A percentile compares a stretch with the other conserved stretches of the same genome.
Conservation (phyloP, 2,888 invertebrate species). For the Cryptophagus acutangulus region DNA sequence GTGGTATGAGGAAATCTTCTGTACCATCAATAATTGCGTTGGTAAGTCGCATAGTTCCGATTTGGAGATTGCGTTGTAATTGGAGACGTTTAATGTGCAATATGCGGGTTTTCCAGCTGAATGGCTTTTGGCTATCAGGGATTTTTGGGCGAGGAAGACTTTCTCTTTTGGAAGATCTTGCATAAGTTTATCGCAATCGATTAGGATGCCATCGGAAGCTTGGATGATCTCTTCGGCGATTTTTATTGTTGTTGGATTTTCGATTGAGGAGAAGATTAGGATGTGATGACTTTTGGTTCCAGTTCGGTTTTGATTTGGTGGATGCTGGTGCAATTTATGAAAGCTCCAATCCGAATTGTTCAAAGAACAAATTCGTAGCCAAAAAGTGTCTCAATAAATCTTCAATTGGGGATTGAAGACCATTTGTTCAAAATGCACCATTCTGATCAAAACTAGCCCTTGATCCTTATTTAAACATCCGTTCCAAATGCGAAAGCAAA, state of each 20-base stretch:
- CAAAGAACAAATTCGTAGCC: too few relatives aligned
- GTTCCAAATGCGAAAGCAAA: too few relatives aligned
- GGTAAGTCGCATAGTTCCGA: slow-evolving; percentile 84
- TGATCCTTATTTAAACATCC: too few relatives aligned
- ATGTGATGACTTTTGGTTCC: slow-evolving; percentile 51
- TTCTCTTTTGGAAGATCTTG: slow-evolving; percentile 84
- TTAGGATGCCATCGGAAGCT: slow-evolving; percentile 80
- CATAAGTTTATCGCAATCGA: slow-evolving; percentile 79
- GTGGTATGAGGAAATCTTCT: slow-evolving; percentile 83
- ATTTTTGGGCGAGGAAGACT: slow-evolving; percentile 82
- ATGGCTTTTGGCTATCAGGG: slow-evolving; percentile 80
- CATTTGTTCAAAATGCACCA: too few relatives aligned
- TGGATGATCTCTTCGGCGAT: slow-evolving; percentile 73
- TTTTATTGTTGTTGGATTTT: slow-evolving; percentile 71
- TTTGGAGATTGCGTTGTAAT: slow-evolving; percentile 54
- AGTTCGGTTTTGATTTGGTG: slow-evolving; percentile 56
- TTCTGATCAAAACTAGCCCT: too few relatives aligned
- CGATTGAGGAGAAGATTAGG: slow-evolving; percentile 71
- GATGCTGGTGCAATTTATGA: slow-evolving; percentile 62
- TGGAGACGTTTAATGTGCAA: slow-evolving; percentile 24
- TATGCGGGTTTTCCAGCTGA: slow-evolving; percentile 62
- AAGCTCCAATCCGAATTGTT: too few relatives aligned
- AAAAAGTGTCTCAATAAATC: too few relatives aligned
- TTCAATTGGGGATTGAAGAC: too few relatives aligned
- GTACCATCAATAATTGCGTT: slow-evolving; percentile 87